Evolutionary conservation across 1,140 invertebrate genomes (phyloP), one percentile per base, ranked within the genome.

Genomic region (Octopus bimaculoides): DNA sequence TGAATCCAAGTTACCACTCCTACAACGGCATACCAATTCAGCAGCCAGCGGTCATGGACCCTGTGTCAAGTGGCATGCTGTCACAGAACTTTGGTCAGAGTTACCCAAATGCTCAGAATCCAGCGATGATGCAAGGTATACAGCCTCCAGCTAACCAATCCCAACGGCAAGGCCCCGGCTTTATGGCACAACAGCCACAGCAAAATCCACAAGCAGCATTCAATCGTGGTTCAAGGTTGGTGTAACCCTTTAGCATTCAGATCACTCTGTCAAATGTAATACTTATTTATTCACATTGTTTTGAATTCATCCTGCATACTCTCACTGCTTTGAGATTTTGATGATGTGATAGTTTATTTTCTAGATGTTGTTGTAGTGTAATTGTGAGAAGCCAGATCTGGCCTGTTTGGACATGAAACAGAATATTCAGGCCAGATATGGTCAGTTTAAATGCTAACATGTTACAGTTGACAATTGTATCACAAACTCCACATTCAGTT

Each of bases 141-240:
- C 84, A 82, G 26, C 83, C 80, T 8, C 82, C 81, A 73, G 82
- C 83, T 77, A 79, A 74, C 77, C 83, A 84, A 75, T 82, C 85
- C 54, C 84, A 87, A 75, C 26, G 26, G 26, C 26, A 41, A 41
- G 77, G 92, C 91, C 79, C 91, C 87, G 75, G 92, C 87, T 86
- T 93, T 91, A 91, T 93, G 92, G 83, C 82, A 2, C 80, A 83
- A 76, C 77, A 81, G 10, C 85, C 84, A 12, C 84, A 84, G 53
- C 86, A 86, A 54, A 85, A 85, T 79, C 26, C 26, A 41, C 79
- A 82, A 1, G 56, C 81, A 56, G 6, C 74, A 7, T 75, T 52
- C 20, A 75, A 75, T 75, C 74, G 20, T 26, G 52, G 20, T 52
- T 75, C 74, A 75, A 75, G 74, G 74, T 75, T 14, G 52, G 41